Percentiles rank a stretch among this genome's conserved stretches.
phyloP scores from a whole-genome alignment of 2,797 vertebrate species.

The Synanceia verrucosa region DNA sequence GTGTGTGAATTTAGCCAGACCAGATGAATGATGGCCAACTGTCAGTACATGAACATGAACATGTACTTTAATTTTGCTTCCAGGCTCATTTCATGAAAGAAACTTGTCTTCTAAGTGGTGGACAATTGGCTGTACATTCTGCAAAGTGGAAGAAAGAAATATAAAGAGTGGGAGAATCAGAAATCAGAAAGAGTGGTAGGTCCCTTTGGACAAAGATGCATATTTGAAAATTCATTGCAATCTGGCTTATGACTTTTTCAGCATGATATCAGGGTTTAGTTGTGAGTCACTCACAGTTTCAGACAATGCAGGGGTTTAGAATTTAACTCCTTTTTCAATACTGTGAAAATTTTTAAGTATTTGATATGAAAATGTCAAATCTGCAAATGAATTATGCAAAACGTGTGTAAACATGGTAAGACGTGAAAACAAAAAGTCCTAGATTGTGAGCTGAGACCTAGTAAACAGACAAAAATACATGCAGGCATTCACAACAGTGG shows the following conservation, averaged over 20 bases:
- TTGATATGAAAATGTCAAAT: not conserved
- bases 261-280: conserved; percentile 28
- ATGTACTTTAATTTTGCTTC: conserved; percentile 18
- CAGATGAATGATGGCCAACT: conserved; percentile 18
- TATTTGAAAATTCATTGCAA: conserved; percentile 40
- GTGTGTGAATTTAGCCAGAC: conserved; percentile 9
- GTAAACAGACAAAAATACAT: not conserved
- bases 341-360: not conserved
- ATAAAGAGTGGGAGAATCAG: conserved; percentile 21
- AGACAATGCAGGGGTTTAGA: not conserved
- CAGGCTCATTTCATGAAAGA: conserved; percentile 5
- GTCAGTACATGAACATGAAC: conserved; percentile 23
- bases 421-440: not conserved
- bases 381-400: not conserved
- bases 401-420: not conserved
- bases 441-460: not conserved
- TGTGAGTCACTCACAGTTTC: conserved; percentile 9
- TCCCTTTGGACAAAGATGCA: conserved; percentile 37
- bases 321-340: conserved; percentile 2
- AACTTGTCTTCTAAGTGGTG: not conserved
- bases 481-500: not conserved
- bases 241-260: conserved; percentile 39
- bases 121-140: conserved; percentile 11
- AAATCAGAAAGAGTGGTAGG: conserved; percentile 20
- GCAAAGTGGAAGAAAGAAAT: conserved; percentile 3